Base-by-base conservation (phyloP, 2,113 vertebrate genomes). In the Garra rufa region DNA sequence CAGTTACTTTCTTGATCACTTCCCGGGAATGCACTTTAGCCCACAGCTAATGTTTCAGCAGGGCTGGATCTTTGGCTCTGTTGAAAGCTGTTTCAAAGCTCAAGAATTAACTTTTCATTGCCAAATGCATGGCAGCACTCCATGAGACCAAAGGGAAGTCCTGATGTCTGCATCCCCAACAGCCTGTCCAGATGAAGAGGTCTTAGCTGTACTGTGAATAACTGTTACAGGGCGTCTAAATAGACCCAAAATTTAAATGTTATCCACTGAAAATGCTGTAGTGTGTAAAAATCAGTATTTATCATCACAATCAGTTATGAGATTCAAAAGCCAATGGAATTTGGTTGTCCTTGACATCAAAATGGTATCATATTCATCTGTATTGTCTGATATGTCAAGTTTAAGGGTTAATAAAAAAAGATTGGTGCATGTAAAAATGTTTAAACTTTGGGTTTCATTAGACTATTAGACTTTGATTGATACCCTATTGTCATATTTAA, bases 141-240 rank as follows among this genome's bases (percentile, higher is more conserved):
- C 70, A 73, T 7, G 6, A 44, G n/a, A 46, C 70, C 70, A 73
- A 73, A 73, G 70, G 41, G n/a, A 73, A 73, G 70, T 73, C 70
- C 41, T 73, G 70, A 73, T 46, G 70, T 46, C n/a, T 73, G 21
- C 11, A 3, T 24, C n/a, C 43, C 70, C 41, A 26, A 44, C 41
- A 73, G 41, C 41, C 69, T 73, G 69, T 73, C n/a, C 70, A 73
- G 41, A 73, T 73, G 70, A 73, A 44, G 41, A 67, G 63, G 11
- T 24, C 70, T 71, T 73, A 44, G 70, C n/a, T 73, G 10, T 44
- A 11, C 6, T 73, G 11, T 44, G 11, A 71, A 73, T 44, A n/a
- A 46, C n/a, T 26, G 69, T 71, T 44, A n/a, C 70, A 73, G n/a
- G 11, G 41, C 13, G 26, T 13, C 11, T 73, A 73, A 73, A 24